Evolutionary conservation across 2,888 invertebrate genomes (phyloP).

Genomic region (Epiperipatus broadwayi): DNA sequence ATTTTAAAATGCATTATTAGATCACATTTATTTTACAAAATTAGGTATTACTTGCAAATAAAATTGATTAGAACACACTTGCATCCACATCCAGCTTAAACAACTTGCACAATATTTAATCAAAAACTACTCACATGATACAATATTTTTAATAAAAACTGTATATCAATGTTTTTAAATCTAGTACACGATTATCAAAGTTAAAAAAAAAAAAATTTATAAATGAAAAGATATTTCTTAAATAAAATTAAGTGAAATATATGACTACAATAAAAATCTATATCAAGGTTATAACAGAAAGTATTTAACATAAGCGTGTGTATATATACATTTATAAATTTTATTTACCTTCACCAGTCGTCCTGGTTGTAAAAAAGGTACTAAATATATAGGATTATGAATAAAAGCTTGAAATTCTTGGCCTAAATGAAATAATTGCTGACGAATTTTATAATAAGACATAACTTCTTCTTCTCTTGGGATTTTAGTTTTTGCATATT

Average conservation of each 20-base stretch:
- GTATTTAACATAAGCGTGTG: conserved; percentile 7
- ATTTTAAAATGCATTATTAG: too few relatives aligned
- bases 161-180: too few relatives aligned
- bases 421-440: conserved; percentile 53
- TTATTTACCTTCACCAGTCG: conserved; percentile 71
- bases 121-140: too few relatives aligned
- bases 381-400: conserved; percentile 63
- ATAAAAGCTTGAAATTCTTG: conserved; percentile 56
- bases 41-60: too few relatives aligned
- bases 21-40: too few relatives aligned
- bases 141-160: too few relatives aligned
- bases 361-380: conserved; percentile 87
- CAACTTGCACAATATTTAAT: too few relatives aligned
- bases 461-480: conserved; percentile 53
- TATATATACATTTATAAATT: too few relatives aligned
- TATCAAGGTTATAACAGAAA: conserved; percentile 17
- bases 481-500: conserved; percentile 43
- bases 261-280: conserved; percentile 8
- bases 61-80: too few relatives aligned
- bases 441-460: conserved; percentile 62
- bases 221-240: conserved; percentile 9
- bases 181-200: too few relatives aligned
- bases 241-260: not conserved
- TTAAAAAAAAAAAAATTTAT: not conserved
- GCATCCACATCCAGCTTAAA: too few relatives aligned